A percentile compares a stretch with the other conserved stretches of the same genome.
Evolutionary conservation across 2,888 invertebrate genomes (phyloP).

Genomic region (Noctua janthe): DNA sequence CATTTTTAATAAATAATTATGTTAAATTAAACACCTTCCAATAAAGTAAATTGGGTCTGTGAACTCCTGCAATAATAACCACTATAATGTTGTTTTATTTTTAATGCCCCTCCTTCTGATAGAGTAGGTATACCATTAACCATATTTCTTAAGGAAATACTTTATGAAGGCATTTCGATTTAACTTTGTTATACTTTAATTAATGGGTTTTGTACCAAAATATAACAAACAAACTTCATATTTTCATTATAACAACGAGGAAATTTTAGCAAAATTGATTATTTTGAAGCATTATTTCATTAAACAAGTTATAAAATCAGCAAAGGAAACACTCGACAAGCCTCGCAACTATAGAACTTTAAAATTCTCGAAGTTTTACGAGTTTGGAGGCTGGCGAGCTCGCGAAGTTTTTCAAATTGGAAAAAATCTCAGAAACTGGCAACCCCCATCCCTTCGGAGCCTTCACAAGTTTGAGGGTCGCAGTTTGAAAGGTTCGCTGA

Average conservation of each 20-base stretch:
- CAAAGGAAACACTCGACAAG: conserved; percentile 32
- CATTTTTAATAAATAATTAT: neutral
- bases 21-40: neutral
- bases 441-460: conserved; percentile 41
- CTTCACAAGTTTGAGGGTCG: conserved; percentile 57
- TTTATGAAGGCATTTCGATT: conserved; percentile 43
- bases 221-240: conserved; percentile 52
- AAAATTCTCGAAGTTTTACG: conserved; percentile 55
- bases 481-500: conserved; percentile 53
- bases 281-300: conserved; percentile 39
- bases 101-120: neutral
- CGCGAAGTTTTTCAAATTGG: conserved; percentile 58
- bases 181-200: conserved; percentile 53
- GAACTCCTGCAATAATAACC: neutral
- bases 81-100: neutral
- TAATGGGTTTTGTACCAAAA: conserved; percentile 55
- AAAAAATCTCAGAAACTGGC: conserved; percentile 57
- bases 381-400: conserved; percentile 15
- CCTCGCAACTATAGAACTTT: conserved; percentile 51
- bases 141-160: conserved; percentile 20
- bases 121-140: neutral
- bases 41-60: neutral
- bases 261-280: conserved; percentile 42
- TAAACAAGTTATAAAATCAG: conserved; percentile 39
- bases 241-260: conserved; percentile 42